Evolutionary conservation across 2,797 vertebrate genomes (phyloP), one percentile per base, ranked within the genome.

Genomic region (Hoplostethus atlanticus): DNA sequence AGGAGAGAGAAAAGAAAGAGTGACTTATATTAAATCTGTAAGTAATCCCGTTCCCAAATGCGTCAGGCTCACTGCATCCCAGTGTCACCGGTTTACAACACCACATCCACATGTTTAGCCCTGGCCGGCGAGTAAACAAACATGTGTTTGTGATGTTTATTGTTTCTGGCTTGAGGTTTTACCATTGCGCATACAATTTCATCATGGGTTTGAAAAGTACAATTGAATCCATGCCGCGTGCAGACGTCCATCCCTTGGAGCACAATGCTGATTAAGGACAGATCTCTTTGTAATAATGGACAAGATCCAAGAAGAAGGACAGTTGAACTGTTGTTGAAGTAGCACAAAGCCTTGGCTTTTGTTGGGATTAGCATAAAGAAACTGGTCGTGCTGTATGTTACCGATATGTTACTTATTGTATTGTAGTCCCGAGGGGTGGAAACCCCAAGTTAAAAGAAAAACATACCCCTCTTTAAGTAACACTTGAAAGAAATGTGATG

Each of bases 101-200:
- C 85, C 77, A 38, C 88, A 87, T 89, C 86, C 84, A 87, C 84
- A 87, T 86, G 84, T 76, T 84, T 60, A 34, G 64, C 2, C 46
- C 84, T 54, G 84, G 69, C 79, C 87, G 87, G 79, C 68, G 28
- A 71, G 75, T 86, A 92, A 87, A 91, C 89, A 91, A 89, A 88
- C 85, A 83, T 72, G 81, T 88, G 69, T 91, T 89, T 89, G 83
- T 90, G 86, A 91, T 88, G 85, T 89, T 93, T 91, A 92, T 89
- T 73, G 56, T 87, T 79, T 90, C 82, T 88, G 89, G 89, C 87
- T 86, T 86, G 90, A 87, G 87, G 84, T 91, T 90, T 89, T 86
- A 83, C 80, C 74, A 77, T 71, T 2, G 57, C 87, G 88, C 78
- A 46, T 86, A 80, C 61, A 70, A 74, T 90, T 90, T 89, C 88